Evolutionary conservation across 2,888 invertebrate species (phyloP).

Genomic region (Macrostomum cliftonense): DNA sequence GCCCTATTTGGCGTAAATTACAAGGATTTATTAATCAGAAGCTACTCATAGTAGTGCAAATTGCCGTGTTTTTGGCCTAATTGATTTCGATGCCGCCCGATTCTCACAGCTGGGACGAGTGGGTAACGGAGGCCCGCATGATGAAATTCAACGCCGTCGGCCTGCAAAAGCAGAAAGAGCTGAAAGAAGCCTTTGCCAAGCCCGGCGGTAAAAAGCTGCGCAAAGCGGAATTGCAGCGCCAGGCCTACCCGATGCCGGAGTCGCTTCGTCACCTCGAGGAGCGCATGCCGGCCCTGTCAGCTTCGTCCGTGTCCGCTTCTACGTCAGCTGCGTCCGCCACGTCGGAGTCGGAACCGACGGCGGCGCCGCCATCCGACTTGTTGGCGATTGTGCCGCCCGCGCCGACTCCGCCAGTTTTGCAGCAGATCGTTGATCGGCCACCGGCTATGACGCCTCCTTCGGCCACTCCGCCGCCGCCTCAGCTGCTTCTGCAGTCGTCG

Average conservation of each 20-base stretch:
- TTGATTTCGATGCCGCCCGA: no score
- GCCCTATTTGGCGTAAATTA: no score
- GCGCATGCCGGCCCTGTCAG: neutral
- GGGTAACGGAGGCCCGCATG: conserved; percentile 72
- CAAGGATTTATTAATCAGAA: neutral
- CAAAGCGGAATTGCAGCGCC: conserved; percentile 3
- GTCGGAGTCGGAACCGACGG: neutral
- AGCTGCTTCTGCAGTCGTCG: neutral
- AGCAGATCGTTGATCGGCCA: neutral
- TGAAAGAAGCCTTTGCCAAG: conserved; percentile 45
- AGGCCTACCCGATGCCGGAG: neutral
- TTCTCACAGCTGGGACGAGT: conserved; percentile 41
- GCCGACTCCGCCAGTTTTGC: neutral
- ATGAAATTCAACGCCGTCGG: conserved; percentile 73
- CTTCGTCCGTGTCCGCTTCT: neutral
- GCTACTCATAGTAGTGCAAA: conserved; percentile 10
- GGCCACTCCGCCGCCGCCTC: no score
- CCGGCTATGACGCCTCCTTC: no score
- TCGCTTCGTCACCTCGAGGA: neutral
- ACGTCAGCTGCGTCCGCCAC: neutral
- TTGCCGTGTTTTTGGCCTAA: no score
- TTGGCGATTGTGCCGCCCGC: neutral
- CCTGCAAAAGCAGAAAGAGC: conserved; percentile 65
- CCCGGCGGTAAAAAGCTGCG: conserved; percentile 1
- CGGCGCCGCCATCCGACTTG: neutral